phyloP scores from a whole-genome alignment of 2,888 invertebrate species.

The Drosophila picticornis region DNA sequence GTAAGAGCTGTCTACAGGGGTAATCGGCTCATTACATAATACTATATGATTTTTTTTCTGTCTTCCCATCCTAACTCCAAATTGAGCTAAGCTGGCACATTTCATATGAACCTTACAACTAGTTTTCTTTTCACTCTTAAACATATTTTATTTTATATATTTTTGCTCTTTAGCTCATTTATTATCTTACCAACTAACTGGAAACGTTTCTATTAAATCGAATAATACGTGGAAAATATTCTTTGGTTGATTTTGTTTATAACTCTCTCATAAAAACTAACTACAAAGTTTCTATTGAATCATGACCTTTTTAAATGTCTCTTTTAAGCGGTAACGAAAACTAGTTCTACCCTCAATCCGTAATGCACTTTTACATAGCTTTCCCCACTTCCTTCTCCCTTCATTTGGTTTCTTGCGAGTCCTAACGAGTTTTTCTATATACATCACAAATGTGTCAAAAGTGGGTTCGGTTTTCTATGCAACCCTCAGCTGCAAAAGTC shows the following conservation, averaged over 20 bases:
- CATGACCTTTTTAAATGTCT: background rate
- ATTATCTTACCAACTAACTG: no score
- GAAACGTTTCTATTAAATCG: no score
- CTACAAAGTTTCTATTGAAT: background rate
- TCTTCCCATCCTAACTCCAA: background rate
- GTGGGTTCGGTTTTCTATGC: conserved; percentile 15
- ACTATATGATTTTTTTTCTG: background rate
- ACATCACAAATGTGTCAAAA: conserved; percentile 20
- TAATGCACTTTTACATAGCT: background rate
- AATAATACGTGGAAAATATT: no score
- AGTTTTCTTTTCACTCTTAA: background rate
- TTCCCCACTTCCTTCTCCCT: background rate
- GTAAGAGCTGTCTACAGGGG: background rate
- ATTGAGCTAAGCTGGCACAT: background rate
- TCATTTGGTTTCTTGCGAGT: background rate
- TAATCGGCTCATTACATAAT: background rate
- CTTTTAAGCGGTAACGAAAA: background rate
- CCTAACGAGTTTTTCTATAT: conserved; percentile 17
- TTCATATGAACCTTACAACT: background rate
- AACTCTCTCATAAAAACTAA: no score
- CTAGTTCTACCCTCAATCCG: background rate
- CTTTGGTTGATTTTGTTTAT: no score
- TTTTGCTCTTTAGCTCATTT: background rate
- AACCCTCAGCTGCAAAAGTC: conserved; percentile 54
- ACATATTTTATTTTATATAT: background rate